Base-by-base conservation (phyloP, 1,140 invertebrate species). In the Neodiprion lecontei region DNA sequence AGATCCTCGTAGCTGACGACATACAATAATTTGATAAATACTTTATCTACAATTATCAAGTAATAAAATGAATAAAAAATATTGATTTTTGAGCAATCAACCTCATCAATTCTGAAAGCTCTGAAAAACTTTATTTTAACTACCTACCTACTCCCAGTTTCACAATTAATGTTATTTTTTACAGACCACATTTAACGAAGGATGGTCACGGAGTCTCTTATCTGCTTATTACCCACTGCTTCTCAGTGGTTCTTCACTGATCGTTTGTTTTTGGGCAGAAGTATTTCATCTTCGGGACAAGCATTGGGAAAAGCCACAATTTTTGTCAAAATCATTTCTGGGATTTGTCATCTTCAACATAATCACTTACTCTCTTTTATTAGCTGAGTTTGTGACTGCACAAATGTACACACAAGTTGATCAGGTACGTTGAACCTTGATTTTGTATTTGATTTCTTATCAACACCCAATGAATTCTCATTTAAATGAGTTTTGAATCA, bases 261-360 rank as follows among this genome's bases (percentile, higher is more conserved):
- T 98, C 78, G 96, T 98, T 77, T 98, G 96, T 86, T 96, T 97
- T 86, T 98, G 96, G 96, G 96, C 96, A 68, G 96, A 98, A 92
- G 96, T 96, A 49, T 97, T 98, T 88, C 97, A 98, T 86, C 87
- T 98, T n/a, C 92, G 92, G 79, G 93, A 96, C 82, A 93, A 97
- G 74, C 92, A 93, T 67, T 96, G 93, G 91, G 95, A 97, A 82
- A 93, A 93, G 76, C 95, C 95, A 50, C 92, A 95, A 84, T 98
- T 98, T 87, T 90, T 98, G 47, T 96, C 95, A 61, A 98, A 98
- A 90, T 97, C 96, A 50, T 96, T 96, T 84, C 89, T 97, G n/a
- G 96, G 94, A 40, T 98, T 98, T 84, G 91, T 96, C 17, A 92
- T 95, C 2, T 98, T 98, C 87, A 98, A 98, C 86, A 89, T 97